Base-by-base conservation (phyloP, 2,113 vertebrate species). In the Laticauda colubrina region DNA sequence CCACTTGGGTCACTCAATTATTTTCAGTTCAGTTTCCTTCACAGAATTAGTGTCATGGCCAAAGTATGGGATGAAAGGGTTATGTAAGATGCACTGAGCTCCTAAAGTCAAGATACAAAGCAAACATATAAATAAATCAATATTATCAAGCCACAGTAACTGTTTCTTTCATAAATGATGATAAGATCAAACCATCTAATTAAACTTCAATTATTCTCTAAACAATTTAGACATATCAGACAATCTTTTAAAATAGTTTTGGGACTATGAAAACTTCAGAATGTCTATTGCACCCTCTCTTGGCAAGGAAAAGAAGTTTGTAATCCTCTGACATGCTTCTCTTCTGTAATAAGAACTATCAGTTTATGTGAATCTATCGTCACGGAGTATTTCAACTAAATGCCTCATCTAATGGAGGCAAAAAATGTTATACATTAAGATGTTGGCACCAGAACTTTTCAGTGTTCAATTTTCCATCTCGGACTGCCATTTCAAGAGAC, bases 221-320 rank as follows among this genome's bases (percentile, higher is more conserved):
- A 92, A 81, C 3, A 88, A 29, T 51, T 54, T 23, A 24, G 24
- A n/a, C 21, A 39, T 21, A 81, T 81, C 75, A 81, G 34, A 81
- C 43, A 81, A 43, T 81, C 18, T 81, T 43, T 81, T 81, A 81
- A 81, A 85, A 45, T 39, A 23, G 53, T 87, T 88, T 26, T 39
- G 59, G 24, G 14, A 88, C 4, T 24, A 23, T 20, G 53, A 88
- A 34, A n/a, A 9, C 29, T 55, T 39, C 15, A 87, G 81, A 93
- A 93, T 81, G 15, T 54, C n/a, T 48, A 90, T 10, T 90, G 92
- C 89, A 90, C 92, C 92, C 75, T 93, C 89, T 93, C 15, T 93
- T 93, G 92, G 89, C 43, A 90, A 90, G 87, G 86, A 55, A 8
- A 6, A 86, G 10, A 87, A 90, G 43, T 69, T 87, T 54, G 29